Evolutionary conservation across 2,113 vertebrate genomes (phyloP).

Genomic region (Actinemys pallida): DNA sequence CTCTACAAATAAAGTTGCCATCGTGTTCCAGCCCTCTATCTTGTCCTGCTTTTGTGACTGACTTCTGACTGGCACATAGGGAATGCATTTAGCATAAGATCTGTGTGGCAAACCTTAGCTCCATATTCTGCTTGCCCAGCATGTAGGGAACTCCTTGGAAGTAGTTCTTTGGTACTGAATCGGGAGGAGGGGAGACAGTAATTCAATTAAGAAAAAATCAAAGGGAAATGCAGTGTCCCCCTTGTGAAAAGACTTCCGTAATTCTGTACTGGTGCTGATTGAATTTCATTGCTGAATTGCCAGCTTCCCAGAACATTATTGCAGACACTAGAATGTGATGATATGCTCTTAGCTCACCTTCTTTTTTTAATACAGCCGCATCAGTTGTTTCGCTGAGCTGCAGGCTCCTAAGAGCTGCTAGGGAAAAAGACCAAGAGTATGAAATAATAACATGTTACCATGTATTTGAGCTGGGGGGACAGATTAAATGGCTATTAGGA

Average conservation of each 20-base stretch:
- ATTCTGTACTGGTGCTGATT: not conserved
- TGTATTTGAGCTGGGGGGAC: not conserved
- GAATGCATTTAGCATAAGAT: not conserved
- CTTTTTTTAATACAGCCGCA: not conserved
- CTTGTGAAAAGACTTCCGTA: not conserved
- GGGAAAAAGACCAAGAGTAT: not conserved
- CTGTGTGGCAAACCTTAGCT: not conserved
- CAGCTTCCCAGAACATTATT: not conserved
- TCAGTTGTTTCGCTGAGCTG: not conserved
- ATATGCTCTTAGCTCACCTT: rapidly evolving
- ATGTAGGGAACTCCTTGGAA: not conserved
- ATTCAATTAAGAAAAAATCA: not conserved
- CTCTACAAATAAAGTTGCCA: not conserved
- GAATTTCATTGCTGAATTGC: not conserved
- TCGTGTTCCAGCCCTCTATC: not conserved
- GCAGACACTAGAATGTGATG: not conserved
- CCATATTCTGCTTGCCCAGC: not conserved
- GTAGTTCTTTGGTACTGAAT: not conserved
- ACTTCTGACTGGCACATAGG: not conserved
- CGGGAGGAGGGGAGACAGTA: not conserved
- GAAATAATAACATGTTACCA: not conserved
- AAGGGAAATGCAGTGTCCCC: not conserved
- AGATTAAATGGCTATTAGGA: not conserved
- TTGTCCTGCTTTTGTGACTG: not conserved
- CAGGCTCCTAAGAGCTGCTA: not conserved